Evolutionary conservation across 1,140 invertebrate species (phyloP).

Genomic region (Aricia agestis): DNA sequence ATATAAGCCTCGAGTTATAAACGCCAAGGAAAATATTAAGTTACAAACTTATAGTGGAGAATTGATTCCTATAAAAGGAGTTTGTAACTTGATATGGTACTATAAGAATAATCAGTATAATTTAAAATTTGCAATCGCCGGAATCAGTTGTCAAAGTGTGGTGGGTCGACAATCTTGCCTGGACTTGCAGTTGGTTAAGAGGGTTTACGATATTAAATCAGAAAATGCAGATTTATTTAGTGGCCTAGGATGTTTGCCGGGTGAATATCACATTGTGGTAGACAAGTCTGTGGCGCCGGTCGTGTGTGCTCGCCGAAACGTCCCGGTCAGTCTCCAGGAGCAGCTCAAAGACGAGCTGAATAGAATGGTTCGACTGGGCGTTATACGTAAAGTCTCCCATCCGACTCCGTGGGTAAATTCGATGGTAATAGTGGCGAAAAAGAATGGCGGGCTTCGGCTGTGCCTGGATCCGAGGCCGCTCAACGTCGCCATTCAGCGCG

Average conservation of each 20-base stretch:
- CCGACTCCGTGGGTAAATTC: conserved; percentile 21
- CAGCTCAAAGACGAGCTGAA: conserved; percentile 26
- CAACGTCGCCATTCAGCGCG: conserved; percentile 8
- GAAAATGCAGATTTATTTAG: conserved; percentile 31
- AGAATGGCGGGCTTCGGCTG: conserved; percentile 16
- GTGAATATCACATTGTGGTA: conserved; percentile 30
- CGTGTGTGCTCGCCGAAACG: conserved; percentile 27
- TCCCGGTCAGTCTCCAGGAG: neutral
- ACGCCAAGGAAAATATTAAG: neutral
- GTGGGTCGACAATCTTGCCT: conserved; percentile 17
- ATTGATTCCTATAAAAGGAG: conserved; percentile 7
- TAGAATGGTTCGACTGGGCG: conserved; percentile 27
- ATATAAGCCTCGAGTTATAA: too few species aligned
- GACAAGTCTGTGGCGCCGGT: conserved; percentile 27
- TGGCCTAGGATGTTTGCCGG: conserved; percentile 31
- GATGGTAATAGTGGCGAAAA: conserved; percentile 19
- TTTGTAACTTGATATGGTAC: neutral
- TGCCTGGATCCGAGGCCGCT: conserved; percentile 23
- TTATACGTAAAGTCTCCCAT: conserved; percentile 22
- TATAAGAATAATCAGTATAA: conserved; percentile 17
- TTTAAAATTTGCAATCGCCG: conserved; percentile 20
- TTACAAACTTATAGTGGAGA: conserved; percentile 14
- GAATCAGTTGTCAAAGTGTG: conserved; percentile 19
- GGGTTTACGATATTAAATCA: conserved; percentile 20
- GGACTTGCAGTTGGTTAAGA: conserved; percentile 22